These are phyloP conservation scores for Isurus oxyrinchus DNA, from an alignment of 2,113 vertebrate genomes.

Conservation along the genomic window DNA sequence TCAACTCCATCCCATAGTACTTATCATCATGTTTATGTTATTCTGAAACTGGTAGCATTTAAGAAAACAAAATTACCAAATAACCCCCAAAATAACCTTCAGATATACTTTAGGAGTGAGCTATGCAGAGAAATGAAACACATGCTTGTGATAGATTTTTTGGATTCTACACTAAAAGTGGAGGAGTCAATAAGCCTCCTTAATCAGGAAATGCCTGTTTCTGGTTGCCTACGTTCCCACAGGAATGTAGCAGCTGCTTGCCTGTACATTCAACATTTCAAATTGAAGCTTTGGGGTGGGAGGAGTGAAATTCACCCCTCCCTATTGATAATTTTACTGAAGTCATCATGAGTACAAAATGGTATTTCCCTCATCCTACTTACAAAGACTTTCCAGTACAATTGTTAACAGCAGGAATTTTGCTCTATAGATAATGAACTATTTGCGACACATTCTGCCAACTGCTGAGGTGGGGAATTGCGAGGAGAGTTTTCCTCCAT, in stretches of 20 bases:
- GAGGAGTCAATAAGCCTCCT: background rate
- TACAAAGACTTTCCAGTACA: background rate
- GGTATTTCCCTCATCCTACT: background rate
- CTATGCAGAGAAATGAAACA: background rate
- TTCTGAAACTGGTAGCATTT: background rate
- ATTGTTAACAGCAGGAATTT: background rate
- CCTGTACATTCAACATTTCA: background rate
- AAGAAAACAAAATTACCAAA: background rate
- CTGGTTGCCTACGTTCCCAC: background rate
- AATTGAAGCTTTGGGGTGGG: background rate
- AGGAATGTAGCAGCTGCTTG: background rate
- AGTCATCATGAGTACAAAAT: background rate
- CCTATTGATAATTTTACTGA: background rate
- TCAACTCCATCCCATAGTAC: background rate
- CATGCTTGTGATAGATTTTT: background rate
- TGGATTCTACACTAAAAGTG: background rate
- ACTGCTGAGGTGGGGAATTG: background rate
- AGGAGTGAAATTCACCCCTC: background rate
- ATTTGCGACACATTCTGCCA: background rate
- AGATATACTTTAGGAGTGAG: background rate
- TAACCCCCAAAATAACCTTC: background rate
- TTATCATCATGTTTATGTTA: background rate
- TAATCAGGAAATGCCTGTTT: slow-evolving; percentile 20
- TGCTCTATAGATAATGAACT: background rate
- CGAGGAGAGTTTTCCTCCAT: background rate